phyloP scores from a whole-genome alignment of 2,888 invertebrate genomes.

The Synergus umbraculus region DNA sequence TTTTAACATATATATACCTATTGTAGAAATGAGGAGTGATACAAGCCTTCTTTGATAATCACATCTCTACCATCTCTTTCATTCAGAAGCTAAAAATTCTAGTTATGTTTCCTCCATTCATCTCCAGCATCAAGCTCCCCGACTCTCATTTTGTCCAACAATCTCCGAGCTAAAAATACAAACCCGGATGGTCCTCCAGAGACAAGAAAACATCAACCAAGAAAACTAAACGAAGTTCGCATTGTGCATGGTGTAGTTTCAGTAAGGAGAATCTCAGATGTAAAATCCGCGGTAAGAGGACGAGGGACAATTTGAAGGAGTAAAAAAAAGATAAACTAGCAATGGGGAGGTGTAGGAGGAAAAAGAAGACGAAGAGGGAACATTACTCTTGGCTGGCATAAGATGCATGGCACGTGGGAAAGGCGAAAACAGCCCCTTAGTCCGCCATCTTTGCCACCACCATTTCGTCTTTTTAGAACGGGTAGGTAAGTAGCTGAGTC shows the following conservation, averaged over 20 bases:
- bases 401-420: slow-evolving; percentile 71
- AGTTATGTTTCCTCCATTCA: neutral
- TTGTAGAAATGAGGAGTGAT: neutral
- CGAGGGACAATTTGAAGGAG: slow-evolving; percentile 62
- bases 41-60: neutral
- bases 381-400: slow-evolving; percentile 60
- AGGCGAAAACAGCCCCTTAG: slow-evolving; percentile 63
- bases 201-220: slow-evolving; percentile 14
- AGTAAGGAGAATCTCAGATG: slow-evolving; percentile 21
- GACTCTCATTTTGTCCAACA: slow-evolving; percentile 10
- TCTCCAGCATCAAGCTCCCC: neutral
- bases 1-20: too few relatives aligned
- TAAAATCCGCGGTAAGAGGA: slow-evolving; percentile 42
- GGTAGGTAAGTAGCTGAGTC: slow-evolving; percentile 65
- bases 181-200: neutral
- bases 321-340: slow-evolving; percentile 59
- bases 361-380: slow-evolving; percentile 54
- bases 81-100: neutral
- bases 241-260: slow-evolving; percentile 10
- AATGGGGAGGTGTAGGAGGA: slow-evolving; percentile 40
- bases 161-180: neutral
- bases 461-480: slow-evolving; percentile 61
- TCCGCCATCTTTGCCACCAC: slow-evolving; percentile 51
- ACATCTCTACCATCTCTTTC: neutral
- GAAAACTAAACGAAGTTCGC: slow-evolving; percentile 3